A percentile compares a stretch with the other conserved stretches of the same genome.
Evolutionary conservation across 2,888 invertebrate species (phyloP).

Genomic region (Ferdinandea cuprea): DNA sequence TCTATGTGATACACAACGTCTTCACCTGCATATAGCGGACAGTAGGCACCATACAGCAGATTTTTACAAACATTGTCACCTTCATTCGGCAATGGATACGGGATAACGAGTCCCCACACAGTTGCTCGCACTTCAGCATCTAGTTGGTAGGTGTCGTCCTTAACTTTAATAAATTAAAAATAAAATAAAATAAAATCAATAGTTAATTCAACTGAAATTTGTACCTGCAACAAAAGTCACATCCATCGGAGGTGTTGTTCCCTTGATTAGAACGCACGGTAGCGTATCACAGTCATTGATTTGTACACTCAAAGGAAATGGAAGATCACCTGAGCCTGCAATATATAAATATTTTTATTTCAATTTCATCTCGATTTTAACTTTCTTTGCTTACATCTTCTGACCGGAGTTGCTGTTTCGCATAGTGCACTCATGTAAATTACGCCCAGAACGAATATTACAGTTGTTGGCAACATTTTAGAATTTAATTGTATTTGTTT

Average conservation of each 20-base stretch:
- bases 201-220: background rate
- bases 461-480: conserved; percentile 20
- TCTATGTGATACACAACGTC: conserved; percentile 80
- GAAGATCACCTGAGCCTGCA: conserved; percentile 76
- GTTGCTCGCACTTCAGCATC: conserved; percentile 75
- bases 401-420: conserved; percentile 19
- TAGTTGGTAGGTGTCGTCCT: conserved; percentile 54
- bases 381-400: conserved; percentile 35
- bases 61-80: conserved; percentile 79
- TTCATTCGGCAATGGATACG: conserved; percentile 75
- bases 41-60: conserved; percentile 79
- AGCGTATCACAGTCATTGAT: conserved; percentile 77
- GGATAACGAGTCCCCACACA: conserved; percentile 74
- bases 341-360: background rate
- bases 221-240: conserved; percentile 80
- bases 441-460: background rate
- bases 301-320: conserved; percentile 78
- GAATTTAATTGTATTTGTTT: background rate
- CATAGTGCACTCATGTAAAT: background rate
- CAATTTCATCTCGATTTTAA: background rate
- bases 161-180: conserved; percentile 8
- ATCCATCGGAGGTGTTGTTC: conserved; percentile 76
- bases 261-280: conserved; percentile 78
- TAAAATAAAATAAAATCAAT: background rate
- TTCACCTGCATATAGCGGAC: conserved; percentile 81